Evolutionary conservation across 2,888 invertebrate genomes (phyloP).

Genomic region (Mythimna loreyi): DNA sequence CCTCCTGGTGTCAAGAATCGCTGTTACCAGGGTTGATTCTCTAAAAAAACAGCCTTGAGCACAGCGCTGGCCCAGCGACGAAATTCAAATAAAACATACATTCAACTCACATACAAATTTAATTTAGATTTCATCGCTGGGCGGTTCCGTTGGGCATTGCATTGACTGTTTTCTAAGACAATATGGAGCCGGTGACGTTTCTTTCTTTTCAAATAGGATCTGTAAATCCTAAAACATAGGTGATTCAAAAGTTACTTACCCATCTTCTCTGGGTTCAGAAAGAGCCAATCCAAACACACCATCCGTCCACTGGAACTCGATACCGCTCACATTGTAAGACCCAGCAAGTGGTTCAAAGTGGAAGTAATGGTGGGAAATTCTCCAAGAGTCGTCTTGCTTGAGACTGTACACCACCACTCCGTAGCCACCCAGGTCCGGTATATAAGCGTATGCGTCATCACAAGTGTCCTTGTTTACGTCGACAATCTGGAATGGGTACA

Average conservation of each 20-base stretch:
- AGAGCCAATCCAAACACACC: slow-evolving; percentile 95
- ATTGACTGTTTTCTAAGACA: too few species aligned
- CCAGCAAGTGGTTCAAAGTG: slow-evolving; percentile 95
- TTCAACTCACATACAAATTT: too few species aligned
- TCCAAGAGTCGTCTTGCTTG: slow-evolving; percentile 94
- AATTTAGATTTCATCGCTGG: too few species aligned
- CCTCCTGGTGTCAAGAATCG: neutral
- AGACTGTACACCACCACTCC: slow-evolving; percentile 95
- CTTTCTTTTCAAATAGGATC: too few species aligned
- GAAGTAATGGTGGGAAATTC: slow-evolving; percentile 95
- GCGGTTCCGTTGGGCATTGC: too few species aligned
- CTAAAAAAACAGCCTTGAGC: too few species aligned
- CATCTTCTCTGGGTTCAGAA: slow-evolving; percentile 90
- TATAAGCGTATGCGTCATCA: slow-evolving; percentile 94
- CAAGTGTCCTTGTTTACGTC: slow-evolving; percentile 93
- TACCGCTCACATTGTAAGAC: slow-evolving; percentile 94
- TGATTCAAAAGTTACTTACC: slow-evolving; percentile 76
- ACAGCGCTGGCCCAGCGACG: too few species aligned
- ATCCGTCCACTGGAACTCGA: slow-evolving; percentile 96
- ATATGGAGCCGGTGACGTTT: too few species aligned
- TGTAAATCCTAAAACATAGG: neutral
- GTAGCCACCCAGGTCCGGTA: slow-evolving; percentile 94
- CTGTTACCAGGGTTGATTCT: too few species aligned
- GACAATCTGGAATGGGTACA: slow-evolving; percentile 89
- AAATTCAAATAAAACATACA: too few species aligned